Percentiles rank a stretch among this genome's conserved stretches.
Evolutionary conservation across 2,797 vertebrate genomes (phyloP).

Genomic region (Phyllotis vaccarum): DNA sequence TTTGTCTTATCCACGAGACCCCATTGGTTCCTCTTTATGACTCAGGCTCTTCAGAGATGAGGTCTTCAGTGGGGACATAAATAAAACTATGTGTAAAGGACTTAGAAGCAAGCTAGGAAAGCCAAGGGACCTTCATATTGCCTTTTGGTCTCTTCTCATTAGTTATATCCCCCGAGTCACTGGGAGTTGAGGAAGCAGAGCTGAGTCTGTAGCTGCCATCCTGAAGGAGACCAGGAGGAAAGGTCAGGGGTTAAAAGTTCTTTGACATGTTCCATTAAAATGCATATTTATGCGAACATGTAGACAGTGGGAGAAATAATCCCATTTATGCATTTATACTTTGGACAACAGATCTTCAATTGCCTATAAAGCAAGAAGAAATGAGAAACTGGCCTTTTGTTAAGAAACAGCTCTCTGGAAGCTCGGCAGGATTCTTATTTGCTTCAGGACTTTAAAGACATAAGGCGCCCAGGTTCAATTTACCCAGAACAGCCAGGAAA

Average conservation of each 20-base stretch:
- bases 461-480: fast-evolving
- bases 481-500: background rate
- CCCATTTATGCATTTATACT: background rate
- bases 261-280: background rate
- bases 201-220: background rate
- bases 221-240: background rate
- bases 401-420: background rate
- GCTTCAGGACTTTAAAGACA: background rate
- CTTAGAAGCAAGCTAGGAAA: background rate
- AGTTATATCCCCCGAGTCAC: background rate
- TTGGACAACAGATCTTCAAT: background rate
- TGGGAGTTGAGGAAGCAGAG: background rate
- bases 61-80: background rate
- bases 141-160: background rate
- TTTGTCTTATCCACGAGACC: too few relatives aligned
- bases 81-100: too few relatives aligned
- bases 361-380: background rate
- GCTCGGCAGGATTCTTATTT: background rate
- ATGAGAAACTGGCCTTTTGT: background rate
- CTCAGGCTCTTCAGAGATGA: background rate
- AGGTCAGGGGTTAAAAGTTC: too few relatives aligned
- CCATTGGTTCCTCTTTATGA: background rate
- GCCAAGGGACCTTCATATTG: too few relatives aligned
- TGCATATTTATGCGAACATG: background rate
- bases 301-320: background rate